Base-by-base conservation (phyloP, 1,140 invertebrate genomes). In the Prorops nasuta region DNA sequence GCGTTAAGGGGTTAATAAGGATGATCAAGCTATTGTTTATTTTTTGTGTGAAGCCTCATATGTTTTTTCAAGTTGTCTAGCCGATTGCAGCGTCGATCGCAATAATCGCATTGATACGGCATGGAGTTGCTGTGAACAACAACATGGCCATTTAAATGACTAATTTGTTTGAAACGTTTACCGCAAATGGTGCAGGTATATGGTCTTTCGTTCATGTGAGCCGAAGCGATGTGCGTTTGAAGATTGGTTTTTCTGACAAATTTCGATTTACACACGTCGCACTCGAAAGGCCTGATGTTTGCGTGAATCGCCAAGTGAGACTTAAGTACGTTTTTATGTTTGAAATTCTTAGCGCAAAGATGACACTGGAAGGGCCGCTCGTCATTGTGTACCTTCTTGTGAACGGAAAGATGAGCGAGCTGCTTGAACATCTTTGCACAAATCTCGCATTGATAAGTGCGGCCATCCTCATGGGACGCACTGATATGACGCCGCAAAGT, bases 321-420 rank as follows among this genome's bases (percentile, higher is more conserved):
- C 12, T 68, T 71, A 1, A 74, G 52, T 2, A 69, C 64, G 14
- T 69, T 70, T 9, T 69, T 71, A 16, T 77, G 74, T 20, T 75
- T 77, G 35, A 79, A 80, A 14, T 74, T 74, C 46, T 77, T 71
- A 8, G 77, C 76, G 54, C 79, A 81, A 3, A 80, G 54, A 45
- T 78, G 81, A 72, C 87, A 89, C 31, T 82, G 80, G 57, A 87
- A 89, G 0, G 87, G 87, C 42, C 84, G 78, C 55, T 89, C 86
- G 2, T 86, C 83, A 1, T 85, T 88, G 63, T 90, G 88, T 9
- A 88, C 83, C 35, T 77, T 68, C 37, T 79, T 79, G 50, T 80
- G 79, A 44, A 77, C 78, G 7, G 67, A 74, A 0, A 80, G 48
- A 64, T 80, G 79, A 0, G 76, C 78, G 3, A 78, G 64, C 49